phyloP scores from a whole-genome alignment of 53 echinoderm and acorn worm genomes.

The Antedon mediterranea region DNA sequence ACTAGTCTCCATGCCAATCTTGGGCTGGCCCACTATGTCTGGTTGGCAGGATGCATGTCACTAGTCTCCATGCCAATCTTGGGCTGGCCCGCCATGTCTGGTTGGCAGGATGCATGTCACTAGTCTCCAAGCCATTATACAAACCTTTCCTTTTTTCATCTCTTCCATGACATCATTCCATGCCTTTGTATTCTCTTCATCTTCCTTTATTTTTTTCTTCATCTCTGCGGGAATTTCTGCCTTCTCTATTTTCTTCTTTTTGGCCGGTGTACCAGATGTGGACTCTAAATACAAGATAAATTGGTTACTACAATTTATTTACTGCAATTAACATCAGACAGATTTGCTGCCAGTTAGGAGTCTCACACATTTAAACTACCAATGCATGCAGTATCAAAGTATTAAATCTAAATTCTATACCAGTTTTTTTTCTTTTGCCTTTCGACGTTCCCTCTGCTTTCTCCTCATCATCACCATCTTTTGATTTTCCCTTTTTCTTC shows the following conservation, averaged over 20 bases:
- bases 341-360: too few relatives aligned
- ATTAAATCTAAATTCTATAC: too few relatives aligned
- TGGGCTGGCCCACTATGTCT: too few relatives aligned
- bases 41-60: too few relatives aligned
- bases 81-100: too few relatives aligned
- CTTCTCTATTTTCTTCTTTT: conserved; percentile 25
- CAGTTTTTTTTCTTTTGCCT: conserved; percentile 4
- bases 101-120: too few relatives aligned
- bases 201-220: conserved; percentile 52
- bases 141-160: conserved; percentile 72
- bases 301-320: neutral
- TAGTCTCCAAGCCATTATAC: too few relatives aligned
- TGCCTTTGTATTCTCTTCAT: conserved; percentile 57
- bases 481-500: conserved; percentile 12
- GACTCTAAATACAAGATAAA: neutral
- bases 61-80: too few relatives aligned
- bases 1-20: too few relatives aligned
- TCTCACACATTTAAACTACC: too few relatives aligned
- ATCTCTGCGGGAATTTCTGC: conserved; percentile 50
- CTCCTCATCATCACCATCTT: conserved; percentile 31
- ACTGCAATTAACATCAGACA: too few relatives aligned
- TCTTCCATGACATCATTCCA: conserved; percentile 73
- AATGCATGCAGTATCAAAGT: too few relatives aligned
- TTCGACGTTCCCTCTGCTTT: conserved; percentile 32
- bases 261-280: conserved; percentile 1